phyloP scores from a whole-genome alignment of 2,888 invertebrate genomes.

The Agelastica alni region DNA sequence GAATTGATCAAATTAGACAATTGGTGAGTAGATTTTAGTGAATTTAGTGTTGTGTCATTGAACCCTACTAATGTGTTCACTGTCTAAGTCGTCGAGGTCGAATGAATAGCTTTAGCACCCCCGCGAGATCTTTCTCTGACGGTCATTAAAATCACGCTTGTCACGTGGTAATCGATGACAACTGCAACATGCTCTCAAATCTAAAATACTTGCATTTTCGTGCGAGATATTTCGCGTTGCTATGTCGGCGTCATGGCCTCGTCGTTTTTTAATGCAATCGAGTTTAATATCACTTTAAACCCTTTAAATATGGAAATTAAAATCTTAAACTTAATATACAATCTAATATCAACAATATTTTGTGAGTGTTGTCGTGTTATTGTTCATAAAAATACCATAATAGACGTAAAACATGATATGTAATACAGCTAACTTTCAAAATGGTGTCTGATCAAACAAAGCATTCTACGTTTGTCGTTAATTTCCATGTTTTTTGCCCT shows the following conservation, averaged over 20 bases:
- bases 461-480: conserved; percentile 42
- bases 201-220: conserved; percentile 56
- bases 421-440: conserved; percentile 61
- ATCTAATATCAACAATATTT: conserved; percentile 8
- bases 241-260: conserved; percentile 50
- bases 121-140: conserved; percentile 60
- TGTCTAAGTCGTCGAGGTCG: conserved; percentile 40
- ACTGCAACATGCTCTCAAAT: conserved; percentile 48
- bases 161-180: conserved; percentile 76
- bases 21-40: conserved; percentile 72
- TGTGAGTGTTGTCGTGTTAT: conserved; percentile 19
- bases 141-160: conserved; percentile 71
- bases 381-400: conserved; percentile 12
- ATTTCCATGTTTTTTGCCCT: conserved; percentile 31
- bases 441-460: conserved; percentile 65
- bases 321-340: conserved; percentile 3
- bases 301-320: neutral
- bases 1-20: conserved; percentile 93
- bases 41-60: conserved; percentile 49
- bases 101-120: conserved; percentile 58
- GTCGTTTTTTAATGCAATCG: conserved; percentile 32
- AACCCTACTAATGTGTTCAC: conserved; percentile 45
- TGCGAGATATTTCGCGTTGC: conserved; percentile 54
- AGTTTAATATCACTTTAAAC: conserved; percentile 21
- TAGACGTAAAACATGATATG: conserved; percentile 33